Conservation (phyloP, 2,113 vertebrate genomes). For the Barbus barbus region DNA sequence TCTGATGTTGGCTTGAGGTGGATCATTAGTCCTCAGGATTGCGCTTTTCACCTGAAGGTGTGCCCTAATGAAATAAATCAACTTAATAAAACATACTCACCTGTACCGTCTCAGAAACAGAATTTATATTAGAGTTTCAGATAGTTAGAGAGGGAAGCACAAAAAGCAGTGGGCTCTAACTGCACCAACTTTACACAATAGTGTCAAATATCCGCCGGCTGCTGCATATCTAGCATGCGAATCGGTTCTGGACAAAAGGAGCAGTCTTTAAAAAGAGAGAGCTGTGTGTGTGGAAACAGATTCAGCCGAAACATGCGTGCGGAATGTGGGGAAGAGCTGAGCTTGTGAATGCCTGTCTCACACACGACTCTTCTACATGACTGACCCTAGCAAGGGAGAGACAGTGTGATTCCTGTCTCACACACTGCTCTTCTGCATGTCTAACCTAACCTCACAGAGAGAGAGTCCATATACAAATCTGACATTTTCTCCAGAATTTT, state of each 20-base stretch:
- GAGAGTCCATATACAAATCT: background rate
- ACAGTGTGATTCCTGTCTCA: background rate
- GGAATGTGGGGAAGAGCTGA: constrained; percentile 38
- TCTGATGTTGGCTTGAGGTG: constrained; percentile 7
- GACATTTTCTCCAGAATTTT: background rate
- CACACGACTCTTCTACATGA: constrained; percentile 28
- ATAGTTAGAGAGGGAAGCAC: background rate
- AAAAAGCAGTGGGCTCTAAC: constrained; percentile 35
- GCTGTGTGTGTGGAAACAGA: constrained; percentile 59
- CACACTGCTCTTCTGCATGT: background rate
- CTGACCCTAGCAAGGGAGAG: background rate
- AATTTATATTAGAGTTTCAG: background rate
- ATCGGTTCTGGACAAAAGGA: constrained; percentile 70
- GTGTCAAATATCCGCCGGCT: constrained; percentile 71
- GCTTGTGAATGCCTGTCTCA: constrained; percentile 25
- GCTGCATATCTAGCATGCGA: constrained; percentile 61
- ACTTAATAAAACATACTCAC: background rate
- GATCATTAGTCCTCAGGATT: background rate
- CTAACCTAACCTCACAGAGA: background rate
- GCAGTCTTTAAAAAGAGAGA: constrained; percentile 67
- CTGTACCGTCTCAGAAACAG: background rate
- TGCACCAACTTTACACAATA: constrained; percentile 57
- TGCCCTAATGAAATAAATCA: background rate
- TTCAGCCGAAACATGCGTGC: constrained; percentile 34
- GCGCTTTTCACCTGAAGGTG: background rate